These are phyloP conservation scores for Melanogrammus aeglefinus DNA, from an alignment of 2,797 vertebrate genomes.

Conservation along the genomic window DNA sequence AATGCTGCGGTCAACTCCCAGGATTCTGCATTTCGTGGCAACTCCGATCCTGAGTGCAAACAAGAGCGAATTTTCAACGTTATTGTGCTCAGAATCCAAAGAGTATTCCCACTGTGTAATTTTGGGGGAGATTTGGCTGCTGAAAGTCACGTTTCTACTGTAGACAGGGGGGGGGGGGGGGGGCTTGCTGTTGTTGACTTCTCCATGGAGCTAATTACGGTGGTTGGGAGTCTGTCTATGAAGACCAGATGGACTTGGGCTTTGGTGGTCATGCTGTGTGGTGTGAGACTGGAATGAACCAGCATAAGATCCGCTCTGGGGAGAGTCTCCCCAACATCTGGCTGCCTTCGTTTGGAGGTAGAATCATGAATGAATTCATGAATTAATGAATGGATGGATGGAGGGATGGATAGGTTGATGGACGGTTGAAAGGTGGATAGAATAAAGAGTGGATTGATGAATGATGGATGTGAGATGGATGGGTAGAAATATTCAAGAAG, in stretches of 20 bases:
- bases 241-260: conserved; percentile 62
- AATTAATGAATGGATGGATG: not conserved
- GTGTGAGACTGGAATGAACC: conserved; percentile 23
- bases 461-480: not conserved
- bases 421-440: not conserved
- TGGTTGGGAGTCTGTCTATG: conserved; percentile 47
- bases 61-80: conserved; percentile 53
- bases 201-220: conserved; percentile 55
- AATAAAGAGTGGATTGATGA: not conserved
- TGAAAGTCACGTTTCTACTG: conserved; percentile 49
- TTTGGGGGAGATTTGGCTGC: conserved; percentile 49
- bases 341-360: not conserved
- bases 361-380: conserved; percentile 1
- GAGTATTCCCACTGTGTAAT: conserved; percentile 55
- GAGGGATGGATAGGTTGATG: not conserved
- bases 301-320: not conserved
- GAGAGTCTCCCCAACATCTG: not conserved
- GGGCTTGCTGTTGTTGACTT: conserved; percentile 9
- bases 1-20: conserved; percentile 18
- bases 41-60: conserved; percentile 40
- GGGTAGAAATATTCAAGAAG: not conserved
- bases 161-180: conserved; percentile 27
- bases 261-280: conserved; percentile 41
- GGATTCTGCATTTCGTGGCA: conserved; percentile 37
- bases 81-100: conserved; percentile 45